Percentiles rank a stretch among this genome's conserved stretches.
phyloP scores from a whole-genome alignment of 2,888 invertebrate genomes.

The Anthrax anthrax region DNA sequence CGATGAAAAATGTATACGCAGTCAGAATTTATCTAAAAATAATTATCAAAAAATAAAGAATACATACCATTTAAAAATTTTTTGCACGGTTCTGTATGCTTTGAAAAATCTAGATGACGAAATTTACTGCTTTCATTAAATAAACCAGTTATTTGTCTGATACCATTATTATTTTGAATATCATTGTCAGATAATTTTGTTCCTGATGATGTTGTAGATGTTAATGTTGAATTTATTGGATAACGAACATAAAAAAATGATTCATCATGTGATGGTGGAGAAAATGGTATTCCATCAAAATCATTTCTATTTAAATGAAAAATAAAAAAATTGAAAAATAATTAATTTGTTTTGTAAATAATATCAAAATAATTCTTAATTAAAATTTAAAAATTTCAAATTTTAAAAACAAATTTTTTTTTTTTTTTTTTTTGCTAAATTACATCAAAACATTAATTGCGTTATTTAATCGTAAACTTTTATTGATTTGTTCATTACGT shows the following conservation, averaged over 20 bases:
- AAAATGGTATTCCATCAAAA: slow-evolving; percentile 43
- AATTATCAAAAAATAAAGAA: too few relatives aligned
- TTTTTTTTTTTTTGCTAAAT: too few relatives aligned
- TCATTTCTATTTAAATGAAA: slow-evolving; percentile 36
- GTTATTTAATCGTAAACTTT: too few relatives aligned
- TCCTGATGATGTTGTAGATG: too few relatives aligned
- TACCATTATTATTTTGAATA: background rate
- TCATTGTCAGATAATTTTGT: background rate
- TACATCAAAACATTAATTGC: too few relatives aligned
- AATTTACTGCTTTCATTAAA: slow-evolving; percentile 9
- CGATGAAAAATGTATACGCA: too few relatives aligned
- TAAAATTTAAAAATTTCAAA: too few relatives aligned
- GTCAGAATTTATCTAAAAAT: too few relatives aligned
- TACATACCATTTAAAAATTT: slow-evolving; percentile 15
- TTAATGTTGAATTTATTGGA: slow-evolving; percentile 22
- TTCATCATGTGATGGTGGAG: slow-evolving; percentile 62
- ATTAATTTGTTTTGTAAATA: too few relatives aligned
- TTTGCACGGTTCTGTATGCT: slow-evolving; percentile 54
- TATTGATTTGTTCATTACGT: too few relatives aligned
- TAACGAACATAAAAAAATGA: slow-evolving; percentile 57
- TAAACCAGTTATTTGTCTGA: background rate
- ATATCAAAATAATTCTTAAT: too few relatives aligned
- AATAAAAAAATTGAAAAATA: background rate
- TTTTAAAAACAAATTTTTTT: too few relatives aligned
- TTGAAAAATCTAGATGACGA: slow-evolving; percentile 40